Base-by-base conservation (phyloP, 2,888 invertebrate genomes). In the Tinea trinotella region DNA sequence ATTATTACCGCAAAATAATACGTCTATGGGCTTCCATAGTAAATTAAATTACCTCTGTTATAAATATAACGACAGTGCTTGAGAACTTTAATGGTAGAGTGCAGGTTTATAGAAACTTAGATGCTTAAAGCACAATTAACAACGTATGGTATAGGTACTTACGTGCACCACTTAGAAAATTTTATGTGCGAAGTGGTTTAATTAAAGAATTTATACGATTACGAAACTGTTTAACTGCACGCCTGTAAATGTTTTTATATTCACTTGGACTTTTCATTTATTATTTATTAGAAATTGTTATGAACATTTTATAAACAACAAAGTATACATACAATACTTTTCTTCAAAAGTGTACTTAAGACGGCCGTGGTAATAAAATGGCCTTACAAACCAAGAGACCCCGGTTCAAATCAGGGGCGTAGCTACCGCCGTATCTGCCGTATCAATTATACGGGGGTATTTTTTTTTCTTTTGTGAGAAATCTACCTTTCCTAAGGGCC, bases 161-260 rank as follows among this genome's bases (percentile, higher is more conserved):
- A 13, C n/a, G 40, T 7, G 7, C n/a, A 40, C 12, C 40, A 48
- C 48, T 48, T 48, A 48, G 19, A 12, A 48, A 18, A 22, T 24
- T 50, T 50, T 50, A 50, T 50, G 50, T 22, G 50, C 10, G 24
- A 65, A 77, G 74, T 71, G 72, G 67, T 66, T 72, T 77, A 76
- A 77, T 77, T 77, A 77, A 77, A 76, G 74, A 64, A 65, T 62
- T 72, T 68, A 65, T 71, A 65, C 64, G 64, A 64, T 66, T 59
- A 59, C 62, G 61, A 70, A n/a, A 22, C 30, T 30, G 30, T 30
- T 30, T 30, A 66, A 62, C 65, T 18, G 10, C 7, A 50, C 50
- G 24, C 22, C 20, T 30, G 30, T n/a, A 30, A 30, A 30, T 30
- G 30, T 30, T 10, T 10, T 30, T 30, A 30, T 30, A 4, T n/a